Conservation (phyloP, 2,797 vertebrate genomes). For the Cossypha dichroa region DNA sequence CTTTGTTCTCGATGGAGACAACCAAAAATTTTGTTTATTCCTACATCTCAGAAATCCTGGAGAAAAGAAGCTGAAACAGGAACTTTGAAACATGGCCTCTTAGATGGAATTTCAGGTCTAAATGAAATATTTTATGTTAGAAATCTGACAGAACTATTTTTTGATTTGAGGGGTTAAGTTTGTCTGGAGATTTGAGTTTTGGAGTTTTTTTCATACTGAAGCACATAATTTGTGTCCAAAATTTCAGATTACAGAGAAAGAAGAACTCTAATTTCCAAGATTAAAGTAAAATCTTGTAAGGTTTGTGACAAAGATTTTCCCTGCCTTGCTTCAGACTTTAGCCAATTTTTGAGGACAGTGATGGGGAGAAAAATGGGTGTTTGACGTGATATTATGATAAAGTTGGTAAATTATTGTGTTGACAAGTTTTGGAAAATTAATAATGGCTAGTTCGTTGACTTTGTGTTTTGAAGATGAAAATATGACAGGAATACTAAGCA, state of each 20-base stretch:
- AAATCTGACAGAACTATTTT: background rate
- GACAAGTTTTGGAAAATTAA: background rate
- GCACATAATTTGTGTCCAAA: background rate
- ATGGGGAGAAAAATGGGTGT: background rate
- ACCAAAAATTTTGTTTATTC: background rate
- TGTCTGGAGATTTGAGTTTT: background rate
- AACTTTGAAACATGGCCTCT: background rate
- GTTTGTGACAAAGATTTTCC: background rate
- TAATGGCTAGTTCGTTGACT: background rate
- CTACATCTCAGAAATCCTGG: background rate
- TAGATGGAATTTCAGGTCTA: background rate
- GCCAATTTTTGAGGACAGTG: background rate
- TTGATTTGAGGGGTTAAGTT: accelerated
- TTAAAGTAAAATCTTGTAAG: background rate
- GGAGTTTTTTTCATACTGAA: background rate
- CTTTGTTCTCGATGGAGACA: background rate
- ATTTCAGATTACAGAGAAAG: background rate
- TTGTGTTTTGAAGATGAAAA: background rate
- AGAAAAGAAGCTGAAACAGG: background rate
- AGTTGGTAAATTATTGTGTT: background rate
- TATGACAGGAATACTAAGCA: background rate
- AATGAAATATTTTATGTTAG: background rate
- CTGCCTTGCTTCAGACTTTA: background rate
- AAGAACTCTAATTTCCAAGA: background rate
- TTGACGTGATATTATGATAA: background rate